Evolutionary conservation across 2,113 vertebrate genomes (phyloP), one percentile per base, ranked within the genome.

Genomic region (Sturnira hondurensis): DNA sequence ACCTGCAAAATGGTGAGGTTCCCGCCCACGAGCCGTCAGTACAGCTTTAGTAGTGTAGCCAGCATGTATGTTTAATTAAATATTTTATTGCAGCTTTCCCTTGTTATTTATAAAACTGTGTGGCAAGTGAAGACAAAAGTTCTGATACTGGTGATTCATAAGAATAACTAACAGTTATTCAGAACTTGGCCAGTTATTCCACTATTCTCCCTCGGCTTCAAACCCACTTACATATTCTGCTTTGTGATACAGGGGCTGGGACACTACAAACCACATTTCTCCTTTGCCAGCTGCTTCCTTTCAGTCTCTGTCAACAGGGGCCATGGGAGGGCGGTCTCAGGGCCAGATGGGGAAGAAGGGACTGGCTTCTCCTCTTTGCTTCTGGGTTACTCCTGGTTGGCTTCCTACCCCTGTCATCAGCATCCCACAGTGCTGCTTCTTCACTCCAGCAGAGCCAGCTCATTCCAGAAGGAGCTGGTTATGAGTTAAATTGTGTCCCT

Each of bases 111-210:
- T 36, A 70, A 65, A 86, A 84, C 84, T 16, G 50, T 74, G 33
- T 47, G 43, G 61, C 47, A 86, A 84, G 43, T 50, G 38, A 94
- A 94, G 88, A 81, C 52, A 82, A 85, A 94, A 63, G 7, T 83
- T 71, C 68, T 45, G 33, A 84, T 58, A 31, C 80, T 54, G 84
- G 22, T 19, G 56, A 94, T 45, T 26, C 67, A 33, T 65, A 38
- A 84, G 52, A 86, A 68, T 78, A 85, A 71, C 38, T 76, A 54
- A 50, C 17, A 24, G 13, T 50, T 84, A 52, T 4, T 88, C 28
- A 78, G 67, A 17, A 41, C 58, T 11, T 1, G 41, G n/a, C 26
- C 78, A 2, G 58, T 54, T 43, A 89, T 26, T 54, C 41, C 61
- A 16, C 67, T 16, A 13, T 22, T 15, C 22, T 54, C 61, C 65